Evolutionary conservation across 1,140 invertebrate species (phyloP).

Genomic region (Brachionus koreanus): DNA sequence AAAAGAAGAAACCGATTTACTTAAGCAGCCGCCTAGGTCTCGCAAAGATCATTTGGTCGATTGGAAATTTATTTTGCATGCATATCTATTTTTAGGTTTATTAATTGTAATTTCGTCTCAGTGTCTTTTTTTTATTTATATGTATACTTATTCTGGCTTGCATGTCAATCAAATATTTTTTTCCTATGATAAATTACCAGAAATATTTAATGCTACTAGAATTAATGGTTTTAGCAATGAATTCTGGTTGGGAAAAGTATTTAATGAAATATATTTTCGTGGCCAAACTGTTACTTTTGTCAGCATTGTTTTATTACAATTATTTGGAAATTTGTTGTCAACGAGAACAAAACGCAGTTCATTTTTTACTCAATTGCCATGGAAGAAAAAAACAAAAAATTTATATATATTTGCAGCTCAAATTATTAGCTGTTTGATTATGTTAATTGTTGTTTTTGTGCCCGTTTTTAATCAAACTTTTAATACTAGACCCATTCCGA

Average conservation of each 20-base stretch:
- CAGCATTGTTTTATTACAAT: background rate
- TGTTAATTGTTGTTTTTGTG: background rate
- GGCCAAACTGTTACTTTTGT: background rate
- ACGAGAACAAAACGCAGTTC: conserved; percentile 3
- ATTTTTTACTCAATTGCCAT: background rate
- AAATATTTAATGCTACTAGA: background rate
- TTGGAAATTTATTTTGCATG: conserved; percentile 14
- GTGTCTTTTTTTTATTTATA: conserved; percentile 25
- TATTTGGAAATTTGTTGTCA: conserved; percentile 22
- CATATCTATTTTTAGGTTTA: conserved; percentile 4
- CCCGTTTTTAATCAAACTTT: background rate
- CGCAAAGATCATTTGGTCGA: conserved; percentile 15
- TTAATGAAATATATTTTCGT: background rate
- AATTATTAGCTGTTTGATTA: background rate
- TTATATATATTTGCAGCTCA: background rate
- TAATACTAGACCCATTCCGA: background rate
- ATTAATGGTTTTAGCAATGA: background rate
- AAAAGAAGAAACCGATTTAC: conserved; percentile 12
- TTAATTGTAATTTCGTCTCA: background rate
- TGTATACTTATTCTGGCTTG: background rate
- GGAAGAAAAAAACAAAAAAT: conserved; percentile 17
- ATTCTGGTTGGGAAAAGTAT: background rate
- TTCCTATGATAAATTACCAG: background rate
- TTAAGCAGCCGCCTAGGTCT: background rate
- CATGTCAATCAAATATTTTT: background rate